Percentiles rank a stretch among this genome's conserved stretches.
Conservation (phyloP, 2,113 vertebrate genomes). For the Cervus canadensis region DNA sequence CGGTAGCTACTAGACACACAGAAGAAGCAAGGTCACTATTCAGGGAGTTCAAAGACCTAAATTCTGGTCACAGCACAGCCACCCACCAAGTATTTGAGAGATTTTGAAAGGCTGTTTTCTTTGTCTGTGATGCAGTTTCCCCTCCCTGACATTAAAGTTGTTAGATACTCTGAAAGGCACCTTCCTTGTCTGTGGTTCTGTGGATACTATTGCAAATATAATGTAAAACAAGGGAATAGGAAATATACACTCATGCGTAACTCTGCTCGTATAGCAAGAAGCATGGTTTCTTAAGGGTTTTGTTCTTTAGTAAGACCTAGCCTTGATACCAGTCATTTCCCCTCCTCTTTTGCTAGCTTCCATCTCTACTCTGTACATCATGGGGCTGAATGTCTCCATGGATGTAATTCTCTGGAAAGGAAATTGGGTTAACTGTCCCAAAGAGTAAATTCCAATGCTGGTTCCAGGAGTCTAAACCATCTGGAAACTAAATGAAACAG, state of each 20-base stretch:
- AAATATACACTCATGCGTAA: not conserved
- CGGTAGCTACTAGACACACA: not conserved
- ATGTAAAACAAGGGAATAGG: not conserved
- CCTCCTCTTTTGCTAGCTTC: not conserved
- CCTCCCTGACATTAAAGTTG: not conserved
- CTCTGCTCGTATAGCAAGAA: not conserved
- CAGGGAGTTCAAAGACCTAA: not conserved
- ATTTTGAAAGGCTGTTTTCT: not conserved
- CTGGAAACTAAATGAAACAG: conserved; percentile 16
- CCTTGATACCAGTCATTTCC: not conserved
- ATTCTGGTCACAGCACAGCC: not conserved
- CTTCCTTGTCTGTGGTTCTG: not conserved
- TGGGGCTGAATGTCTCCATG: not conserved
- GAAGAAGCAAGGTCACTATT: not conserved
- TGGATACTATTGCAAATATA: not conserved
- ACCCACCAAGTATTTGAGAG: not conserved
- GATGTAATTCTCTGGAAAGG: not conserved
- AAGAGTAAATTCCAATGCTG: not conserved
- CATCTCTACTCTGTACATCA: not conserved
- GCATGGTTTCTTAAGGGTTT: not conserved
- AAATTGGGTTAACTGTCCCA: not conserved
- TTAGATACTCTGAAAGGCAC: not conserved
- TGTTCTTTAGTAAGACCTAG: not conserved
- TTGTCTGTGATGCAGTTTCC: not conserved
- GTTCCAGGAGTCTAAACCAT: not conserved